Percentiles rank a stretch among this genome's conserved stretches.
Conservation (phyloP, 1,140 invertebrate species). For the Protaetia brevitarsis region DNA sequence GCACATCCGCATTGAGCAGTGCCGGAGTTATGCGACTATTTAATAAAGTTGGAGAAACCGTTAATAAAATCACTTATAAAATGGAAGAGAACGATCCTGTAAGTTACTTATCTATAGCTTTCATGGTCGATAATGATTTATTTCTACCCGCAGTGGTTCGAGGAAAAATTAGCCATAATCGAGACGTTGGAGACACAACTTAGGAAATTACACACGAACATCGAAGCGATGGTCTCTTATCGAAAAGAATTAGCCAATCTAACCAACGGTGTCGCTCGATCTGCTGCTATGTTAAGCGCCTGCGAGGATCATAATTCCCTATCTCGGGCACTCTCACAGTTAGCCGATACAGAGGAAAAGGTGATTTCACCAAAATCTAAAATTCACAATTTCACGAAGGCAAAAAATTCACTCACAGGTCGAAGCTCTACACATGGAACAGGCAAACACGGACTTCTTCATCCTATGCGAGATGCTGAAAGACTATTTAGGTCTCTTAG, state of each 20-base stretch:
- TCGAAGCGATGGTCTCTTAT: slow-evolving; percentile 84
- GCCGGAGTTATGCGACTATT: slow-evolving; percentile 94
- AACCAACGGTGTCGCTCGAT: slow-evolving; percentile 81
- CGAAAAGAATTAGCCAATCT: slow-evolving; percentile 80
- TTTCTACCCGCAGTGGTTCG: slow-evolving; percentile 97
- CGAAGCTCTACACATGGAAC: slow-evolving; percentile 83
- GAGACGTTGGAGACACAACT: slow-evolving; percentile 90
- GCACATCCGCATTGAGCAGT: slow-evolving; percentile 92
- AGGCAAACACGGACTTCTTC: slow-evolving; percentile 94
- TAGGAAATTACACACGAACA: slow-evolving; percentile 80
- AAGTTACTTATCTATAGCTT: slow-evolving; percentile 46
- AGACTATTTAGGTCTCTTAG: slow-evolving; percentile 92
- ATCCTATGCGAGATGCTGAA: slow-evolving; percentile 90
- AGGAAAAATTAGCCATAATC: slow-evolving; percentile 89
- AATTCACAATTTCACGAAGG: too few relatives aligned
- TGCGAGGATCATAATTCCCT: slow-evolving; percentile 94
- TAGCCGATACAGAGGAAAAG: slow-evolving; percentile 90
- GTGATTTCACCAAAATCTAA: too few relatives aligned
- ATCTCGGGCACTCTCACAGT: slow-evolving; percentile 85
- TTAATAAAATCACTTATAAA: slow-evolving; percentile 98
- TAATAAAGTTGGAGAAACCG: slow-evolving; percentile 95
- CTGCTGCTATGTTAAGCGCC: slow-evolving; percentile 86
- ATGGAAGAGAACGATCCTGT: slow-evolving; percentile 99
- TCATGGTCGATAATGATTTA: slow-evolving; percentile 3
- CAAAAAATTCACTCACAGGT: too few relatives aligned